Base-by-base conservation (phyloP, 2,888 invertebrate genomes). In the Copidosoma aretas region DNA sequence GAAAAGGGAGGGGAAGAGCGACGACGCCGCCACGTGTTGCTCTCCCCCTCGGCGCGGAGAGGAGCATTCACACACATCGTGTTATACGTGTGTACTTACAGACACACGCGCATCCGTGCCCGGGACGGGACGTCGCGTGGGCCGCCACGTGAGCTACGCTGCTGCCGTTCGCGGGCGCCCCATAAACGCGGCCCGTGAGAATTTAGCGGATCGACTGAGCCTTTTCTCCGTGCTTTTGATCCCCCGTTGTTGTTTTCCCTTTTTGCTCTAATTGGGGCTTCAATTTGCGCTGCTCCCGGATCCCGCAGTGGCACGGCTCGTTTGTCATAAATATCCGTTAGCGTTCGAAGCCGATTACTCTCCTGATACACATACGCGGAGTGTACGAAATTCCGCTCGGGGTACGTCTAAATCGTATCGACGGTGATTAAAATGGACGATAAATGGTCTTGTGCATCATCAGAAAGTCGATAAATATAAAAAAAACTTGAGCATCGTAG, bases 1-100 rank as follows among this genome's bases (percentile, higher is more conserved):
- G n/a, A 32, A 49, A 58, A n/a, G 5, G 32, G 14, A 41, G 41
- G 10, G 51, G 63, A 32, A 32, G 41, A 43, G 25, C 60, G 56
- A 22, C 56, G n/a, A 22, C 56, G n/a, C 61, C 24, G 65, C 69
- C 69, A 69, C 69, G 69, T 69, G 69, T 69, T 69, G 65, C 61
- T 58, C 49, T 57, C 24, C 19, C 60, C 24, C 19, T 22, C 58
- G 53, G 19, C 32, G 25, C 43, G 57, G 52, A 19, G 51, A 17
- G 32, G 22, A n/a, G 14, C 43, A 46, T 32, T 14, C 1, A 24
- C 22, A 5, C 17, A 32, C 41, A 10, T 41, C 57, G 0, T 19
- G 41, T n/a, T 56, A 57, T 46, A 14, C 22, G 58, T 22, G 41
- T 22, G 15, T 21, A 46, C 12, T 4, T 46, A 15, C 43, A 46